These are phyloP conservation scores for Sinelater perroti DNA, from an alignment of 2,888 invertebrate genomes.

Conservation along the genomic window DNA sequence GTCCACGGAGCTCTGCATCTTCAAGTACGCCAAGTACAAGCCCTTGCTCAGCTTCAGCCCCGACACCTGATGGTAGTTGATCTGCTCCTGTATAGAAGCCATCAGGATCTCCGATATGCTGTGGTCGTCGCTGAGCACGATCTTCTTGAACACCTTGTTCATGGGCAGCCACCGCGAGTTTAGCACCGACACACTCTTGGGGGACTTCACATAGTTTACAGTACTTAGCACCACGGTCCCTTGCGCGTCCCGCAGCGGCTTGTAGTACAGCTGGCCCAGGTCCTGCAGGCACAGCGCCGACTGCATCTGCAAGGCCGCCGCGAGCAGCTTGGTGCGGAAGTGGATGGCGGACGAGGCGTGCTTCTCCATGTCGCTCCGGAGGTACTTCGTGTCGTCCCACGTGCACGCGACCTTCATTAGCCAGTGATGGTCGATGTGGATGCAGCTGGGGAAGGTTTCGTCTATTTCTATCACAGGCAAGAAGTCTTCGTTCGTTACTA, in stretches of 20 bases:
- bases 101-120: constrained; percentile 85
- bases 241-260: constrained; percentile 86
- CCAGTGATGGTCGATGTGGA: constrained; percentile 96
- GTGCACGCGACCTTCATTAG: constrained; percentile 95
- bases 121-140: constrained; percentile 76
- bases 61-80: constrained; percentile 80
- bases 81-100: constrained; percentile 85
- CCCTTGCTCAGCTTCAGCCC: constrained; percentile 84
- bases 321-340: constrained; percentile 89
- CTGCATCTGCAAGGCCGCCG: constrained; percentile 93
- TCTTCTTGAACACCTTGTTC: constrained; percentile 80
- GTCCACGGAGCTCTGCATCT: constrained; percentile 96
- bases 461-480: constrained; percentile 97
- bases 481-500: constrained; percentile 97
- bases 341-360: constrained; percentile 90
- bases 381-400: constrained; percentile 94
- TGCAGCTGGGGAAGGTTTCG: constrained; percentile 91
- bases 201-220: constrained; percentile 80
- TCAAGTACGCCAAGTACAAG: constrained; percentile 94
- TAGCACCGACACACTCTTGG: constrained; percentile 86
- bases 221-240: constrained; percentile 92
- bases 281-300: constrained; percentile 91
- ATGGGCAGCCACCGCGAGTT: constrained; percentile 94
- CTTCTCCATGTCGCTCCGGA: constrained; percentile 94
- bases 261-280: constrained; percentile 93